A percentile compares a stretch with the other conserved stretches of the same genome.
Evolutionary conservation across 2,113 vertebrate genomes (phyloP).

Genomic region (Terrapene triunguis): DNA sequence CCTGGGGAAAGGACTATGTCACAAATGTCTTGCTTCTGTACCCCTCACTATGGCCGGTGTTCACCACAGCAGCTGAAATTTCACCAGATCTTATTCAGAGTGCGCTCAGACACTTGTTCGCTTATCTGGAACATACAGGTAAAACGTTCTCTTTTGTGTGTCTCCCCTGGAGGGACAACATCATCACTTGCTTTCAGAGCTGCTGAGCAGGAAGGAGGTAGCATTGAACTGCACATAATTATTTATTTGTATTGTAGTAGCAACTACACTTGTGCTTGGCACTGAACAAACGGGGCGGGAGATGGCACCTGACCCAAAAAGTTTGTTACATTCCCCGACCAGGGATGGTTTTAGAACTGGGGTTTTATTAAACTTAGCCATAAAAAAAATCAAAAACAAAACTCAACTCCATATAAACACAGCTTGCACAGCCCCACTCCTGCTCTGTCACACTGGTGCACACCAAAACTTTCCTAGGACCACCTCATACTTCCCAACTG

Average conservation of each 20-base stretch:
- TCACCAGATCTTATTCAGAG: background rate
- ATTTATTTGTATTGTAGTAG: background rate
- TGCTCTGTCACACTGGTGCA: too few relatives aligned
- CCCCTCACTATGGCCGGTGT: background rate
- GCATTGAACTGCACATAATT: rapidly evolving
- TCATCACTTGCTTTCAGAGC: background rate
- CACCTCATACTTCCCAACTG: too few relatives aligned
- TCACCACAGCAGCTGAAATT: background rate
- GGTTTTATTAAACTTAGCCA: too few relatives aligned
- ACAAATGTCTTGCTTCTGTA: background rate
- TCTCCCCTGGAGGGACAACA: background rate
- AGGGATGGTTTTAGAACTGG: too few relatives aligned
- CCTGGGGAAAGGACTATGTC: background rate
- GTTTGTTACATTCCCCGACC: too few relatives aligned
- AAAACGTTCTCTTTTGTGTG: background rate
- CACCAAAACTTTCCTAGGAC: too few relatives aligned
- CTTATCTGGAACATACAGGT: rapidly evolving
- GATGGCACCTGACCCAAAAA: too few relatives aligned
- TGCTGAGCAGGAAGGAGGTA: background rate
- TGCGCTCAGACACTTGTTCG: rapidly evolving
- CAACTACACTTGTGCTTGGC: too few relatives aligned
- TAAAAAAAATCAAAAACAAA: too few relatives aligned
- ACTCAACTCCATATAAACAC: too few relatives aligned
- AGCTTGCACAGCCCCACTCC: too few relatives aligned
- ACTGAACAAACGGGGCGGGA: too few relatives aligned